Base-by-base conservation (phyloP, 2,797 vertebrate species). In the Perdix hodgsoniae region DNA sequence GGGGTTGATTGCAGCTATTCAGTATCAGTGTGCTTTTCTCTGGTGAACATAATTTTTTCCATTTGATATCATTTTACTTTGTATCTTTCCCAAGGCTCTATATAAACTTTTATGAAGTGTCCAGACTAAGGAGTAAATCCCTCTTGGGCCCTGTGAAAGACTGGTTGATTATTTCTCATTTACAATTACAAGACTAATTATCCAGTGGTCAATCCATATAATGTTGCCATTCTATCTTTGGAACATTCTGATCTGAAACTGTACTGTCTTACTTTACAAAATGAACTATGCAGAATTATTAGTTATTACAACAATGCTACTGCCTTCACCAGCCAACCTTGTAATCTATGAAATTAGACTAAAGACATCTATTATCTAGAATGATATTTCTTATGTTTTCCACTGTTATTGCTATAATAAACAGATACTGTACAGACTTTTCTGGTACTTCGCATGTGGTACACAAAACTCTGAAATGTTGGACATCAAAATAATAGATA, bases 1-100 rank as follows among this genome's bases (percentile, higher is more conserved):
- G 4, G 9, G 3, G 0, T 6, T 71, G 26, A 7, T 47, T 0
- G 0, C 64, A 13, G 9, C 17, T 67, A 9, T 18, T 71, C 52
- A 21, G 11, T 59, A 39, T 45, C 29, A 19, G 29, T 19, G 11
- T 5, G 18, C 21, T 65, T 64, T 75, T 59, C 11, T 59, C 57
- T 71, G 59, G 29, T 16, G 45, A 26, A 15, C 44, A 33, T 18
- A 16, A 14, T 22, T 14, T 80, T 75, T 40, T n/a, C 64, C 13
- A 4, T 54, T 76, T 3, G 8, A 7, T 71, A 18, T 40, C n/a
- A 76, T 23, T 24, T 33, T 11, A 50, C 57, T 70, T 61, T 88
- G 13, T 67, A 84, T 81, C 12, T 44, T 52, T 70, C 9, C 21
- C 8, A 35, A 47, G 11, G 17, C 6, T 83, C 13, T 54, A 15